These are phyloP conservation scores for Amblyjoppa fuscipennis DNA, from an alignment of 2,888 invertebrate species.

Conservation along the genomic window DNA sequence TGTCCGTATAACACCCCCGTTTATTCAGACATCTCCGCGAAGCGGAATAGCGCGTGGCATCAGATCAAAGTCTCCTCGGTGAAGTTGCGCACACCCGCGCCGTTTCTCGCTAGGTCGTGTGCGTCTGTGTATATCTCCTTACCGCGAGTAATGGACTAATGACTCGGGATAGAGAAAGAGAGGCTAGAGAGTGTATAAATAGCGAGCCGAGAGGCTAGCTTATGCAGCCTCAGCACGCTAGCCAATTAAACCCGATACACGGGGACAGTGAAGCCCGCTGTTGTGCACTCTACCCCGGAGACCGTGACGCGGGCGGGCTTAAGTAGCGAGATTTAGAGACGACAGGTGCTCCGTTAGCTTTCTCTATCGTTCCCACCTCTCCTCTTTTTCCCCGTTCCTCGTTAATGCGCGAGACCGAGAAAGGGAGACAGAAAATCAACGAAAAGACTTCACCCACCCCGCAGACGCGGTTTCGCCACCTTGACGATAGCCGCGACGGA, in stretches of 20 bases:
- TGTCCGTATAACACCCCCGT: slow-evolving; percentile 35
- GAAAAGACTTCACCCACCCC: slow-evolving; percentile 34
- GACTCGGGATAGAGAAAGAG: slow-evolving; percentile 69
- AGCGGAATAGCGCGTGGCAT: slow-evolving; percentile 55
- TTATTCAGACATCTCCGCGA: slow-evolving; percentile 53
- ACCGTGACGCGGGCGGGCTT: slow-evolving; percentile 79
- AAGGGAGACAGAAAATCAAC: slow-evolving; percentile 29
- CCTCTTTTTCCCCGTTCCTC: slow-evolving; percentile 46
- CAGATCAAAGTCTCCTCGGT: slow-evolving; percentile 66
- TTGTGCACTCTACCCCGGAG: slow-evolving; percentile 63
- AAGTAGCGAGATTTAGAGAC: slow-evolving; percentile 84
- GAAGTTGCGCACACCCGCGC: slow-evolving; percentile 48
- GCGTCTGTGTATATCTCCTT: slow-evolving; percentile 68
- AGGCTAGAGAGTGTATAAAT: slow-evolving; percentile 76
- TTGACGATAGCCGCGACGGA: slow-evolving; percentile 39
- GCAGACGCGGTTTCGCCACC: slow-evolving; percentile 33
- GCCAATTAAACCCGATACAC: slow-evolving; percentile 83
- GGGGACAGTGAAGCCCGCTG: slow-evolving; percentile 62
- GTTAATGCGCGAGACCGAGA: slow-evolving; percentile 38
- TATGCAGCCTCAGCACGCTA: slow-evolving; percentile 74
- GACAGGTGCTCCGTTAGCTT: slow-evolving; percentile 81
- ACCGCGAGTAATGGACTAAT: slow-evolving; percentile 81
- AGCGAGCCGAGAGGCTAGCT: slow-evolving; percentile 66
- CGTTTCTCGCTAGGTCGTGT: background rate
- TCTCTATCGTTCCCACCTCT: slow-evolving; percentile 66